phyloP scores from a whole-genome alignment of 2,113 vertebrate genomes.

The Ifrita kowaldi region DNA sequence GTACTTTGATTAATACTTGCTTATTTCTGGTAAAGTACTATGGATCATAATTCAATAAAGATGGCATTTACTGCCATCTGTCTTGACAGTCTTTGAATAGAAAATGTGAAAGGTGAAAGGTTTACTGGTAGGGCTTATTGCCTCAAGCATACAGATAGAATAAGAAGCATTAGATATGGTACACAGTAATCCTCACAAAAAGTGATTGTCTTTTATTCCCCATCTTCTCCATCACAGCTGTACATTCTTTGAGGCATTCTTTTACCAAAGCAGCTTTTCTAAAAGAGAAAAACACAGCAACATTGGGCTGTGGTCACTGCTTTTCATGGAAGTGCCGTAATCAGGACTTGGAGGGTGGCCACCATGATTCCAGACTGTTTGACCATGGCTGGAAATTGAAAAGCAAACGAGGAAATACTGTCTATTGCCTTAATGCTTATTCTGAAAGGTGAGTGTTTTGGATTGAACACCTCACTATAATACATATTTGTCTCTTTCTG shows the following conservation, averaged over 20 bases:
- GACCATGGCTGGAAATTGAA: background rate
- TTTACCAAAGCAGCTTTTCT: constrained; percentile 3
- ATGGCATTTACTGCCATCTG: constrained; percentile 63
- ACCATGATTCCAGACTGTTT: background rate
- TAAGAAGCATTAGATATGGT: background rate
- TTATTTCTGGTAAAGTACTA: constrained; percentile 59
- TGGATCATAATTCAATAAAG: constrained; percentile 68
- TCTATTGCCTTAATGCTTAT: background rate
- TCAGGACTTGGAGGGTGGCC: background rate
- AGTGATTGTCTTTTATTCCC: background rate
- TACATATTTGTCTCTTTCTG: background rate
- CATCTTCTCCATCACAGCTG: background rate
- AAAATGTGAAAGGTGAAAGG: constrained; percentile 64
- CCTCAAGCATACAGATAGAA: constrained; percentile 33
- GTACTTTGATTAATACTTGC: constrained; percentile 68
- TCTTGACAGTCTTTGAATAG: constrained; percentile 55
- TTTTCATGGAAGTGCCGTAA: background rate
- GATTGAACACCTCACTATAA: background rate
- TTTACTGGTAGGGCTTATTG: constrained; percentile 45
- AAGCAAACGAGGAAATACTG: background rate
- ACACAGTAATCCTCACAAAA: constrained; percentile 4
- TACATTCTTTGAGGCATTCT: constrained; percentile 2
- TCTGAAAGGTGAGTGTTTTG: background rate
- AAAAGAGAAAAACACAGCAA: constrained; percentile 4
- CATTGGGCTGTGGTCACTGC: background rate